Evolutionary conservation across 2,888 invertebrate genomes (phyloP).

Genomic region (Boloria euphrosyne): DNA sequence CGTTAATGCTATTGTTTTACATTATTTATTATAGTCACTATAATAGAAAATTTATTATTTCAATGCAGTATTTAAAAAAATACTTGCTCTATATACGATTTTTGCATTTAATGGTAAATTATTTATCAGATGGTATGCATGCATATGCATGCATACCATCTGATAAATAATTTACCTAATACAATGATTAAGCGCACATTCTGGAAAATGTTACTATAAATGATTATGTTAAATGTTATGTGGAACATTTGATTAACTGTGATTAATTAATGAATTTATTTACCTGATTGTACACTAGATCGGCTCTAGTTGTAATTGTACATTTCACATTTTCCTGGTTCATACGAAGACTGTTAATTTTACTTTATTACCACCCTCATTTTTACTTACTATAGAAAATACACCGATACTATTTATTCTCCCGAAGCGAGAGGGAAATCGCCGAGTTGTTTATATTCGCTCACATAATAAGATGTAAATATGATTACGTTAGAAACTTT

Average conservation of each 20-base stretch:
- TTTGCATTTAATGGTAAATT: slow-evolving; percentile 36
- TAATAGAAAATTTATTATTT: slow-evolving; percentile 2
- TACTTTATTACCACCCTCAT: slow-evolving; percentile 18
- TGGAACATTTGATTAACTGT: slow-evolving; percentile 19
- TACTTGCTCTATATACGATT: slow-evolving; percentile 18
- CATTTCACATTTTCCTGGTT: slow-evolving; percentile 22
- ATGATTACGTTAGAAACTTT: slow-evolving; percentile 63
- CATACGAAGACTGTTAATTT: slow-evolving; percentile 20
- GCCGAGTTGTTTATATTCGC: slow-evolving; percentile 32
- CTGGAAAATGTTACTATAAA: not conserved
- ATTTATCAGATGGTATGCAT: too few relatives aligned
- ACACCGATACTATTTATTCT: slow-evolving; percentile 26
- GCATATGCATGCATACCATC: slow-evolving; percentile 27
- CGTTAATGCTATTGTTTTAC: slow-evolving; percentile 15
- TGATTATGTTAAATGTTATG: slow-evolving; percentile 10
- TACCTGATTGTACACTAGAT: slow-evolving; percentile 9
- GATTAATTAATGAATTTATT: slow-evolving; percentile 21
- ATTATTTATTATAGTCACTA: slow-evolving; percentile 10
- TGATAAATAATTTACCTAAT: slow-evolving; percentile 8
- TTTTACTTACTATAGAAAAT: slow-evolving; percentile 25
- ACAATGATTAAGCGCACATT: slow-evolving; percentile 10
- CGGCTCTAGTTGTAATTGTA: slow-evolving; percentile 15
- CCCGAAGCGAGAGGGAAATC: slow-evolving; percentile 14
- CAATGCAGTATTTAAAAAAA: slow-evolving; percentile 6
- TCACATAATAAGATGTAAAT: slow-evolving; percentile 71